Base-by-base conservation (phyloP, 1,140 invertebrate genomes). In the Oncopeltus fasciatus region DNA sequence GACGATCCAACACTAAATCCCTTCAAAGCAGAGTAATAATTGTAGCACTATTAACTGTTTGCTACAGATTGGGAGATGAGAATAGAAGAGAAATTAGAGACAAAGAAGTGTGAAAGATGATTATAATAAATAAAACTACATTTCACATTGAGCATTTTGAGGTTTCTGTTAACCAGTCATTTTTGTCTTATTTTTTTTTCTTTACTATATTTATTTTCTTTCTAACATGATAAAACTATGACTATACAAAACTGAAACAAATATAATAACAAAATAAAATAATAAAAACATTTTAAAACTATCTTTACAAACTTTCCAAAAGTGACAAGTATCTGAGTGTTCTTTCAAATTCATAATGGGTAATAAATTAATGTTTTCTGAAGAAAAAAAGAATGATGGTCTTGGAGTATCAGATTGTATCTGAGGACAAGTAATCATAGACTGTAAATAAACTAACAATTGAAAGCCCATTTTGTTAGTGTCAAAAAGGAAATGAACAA, bases 111-210 rank as follows among this genome's bases (percentile, higher is more conserved):
- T n/a, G n/a, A n/a, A n/a, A n/a, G 14, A 24, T 24, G 49, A 24
- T 26, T 24, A 53, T 53, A 53, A 53, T 53, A 53, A 53, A 53
- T 53, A 53, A 53, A 53, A 24, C 49, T 53, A 53, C 49, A 53
- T 53, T 53, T 53, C 49, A 24, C 24, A 53, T 53, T 53, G 49
- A 53, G 49, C 49, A 53, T 53, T 53, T 53, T 53, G 49, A 53
- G 49, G 49, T 53, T 53, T 24, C 49, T 26, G 49, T 53, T 53
- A 24, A 53, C 49, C 49, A 53, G 49, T 53, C 49, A 26, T 53
- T 53, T 49, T 53, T 53, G 49, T 53, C 49, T 53, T 53, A 24
- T 24, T 24, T 24, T 53, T 53, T 53, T 53, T 24, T 53, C 26
- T 53, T 53, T 24, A 18, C 24, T 53, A 53, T 53, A 53, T 27